Percentiles rank a stretch among this genome's conserved stretches.
phyloP scores from a whole-genome alignment of 1,140 invertebrate species.

The Dryas iulia region DNA sequence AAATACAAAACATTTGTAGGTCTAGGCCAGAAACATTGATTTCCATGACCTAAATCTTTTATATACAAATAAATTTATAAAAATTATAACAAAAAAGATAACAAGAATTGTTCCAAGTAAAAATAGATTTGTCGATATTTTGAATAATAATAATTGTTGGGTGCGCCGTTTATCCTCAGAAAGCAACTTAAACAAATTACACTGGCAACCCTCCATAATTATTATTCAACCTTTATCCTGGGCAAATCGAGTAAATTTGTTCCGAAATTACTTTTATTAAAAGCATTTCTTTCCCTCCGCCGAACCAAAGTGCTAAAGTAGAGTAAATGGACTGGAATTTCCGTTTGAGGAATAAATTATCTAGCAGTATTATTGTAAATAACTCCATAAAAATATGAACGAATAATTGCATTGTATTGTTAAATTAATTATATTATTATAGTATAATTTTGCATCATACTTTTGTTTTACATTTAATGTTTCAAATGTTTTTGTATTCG shows the following conservation, averaged over 20 bases:
- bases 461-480: too few species aligned
- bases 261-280: slow-evolving; percentile 74
- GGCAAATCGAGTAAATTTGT: slow-evolving; percentile 69
- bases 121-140: slow-evolving; percentile 34
- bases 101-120: slow-evolving; percentile 1
- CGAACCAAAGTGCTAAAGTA: slow-evolving; percentile 72
- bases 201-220: slow-evolving; percentile 57
- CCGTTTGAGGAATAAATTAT: slow-evolving; percentile 70
- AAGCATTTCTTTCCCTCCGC: slow-evolving; percentile 68
- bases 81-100: background rate
- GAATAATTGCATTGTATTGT: background rate
- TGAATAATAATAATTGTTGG: slow-evolving; percentile 40
- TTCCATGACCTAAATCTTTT: too few species aligned
- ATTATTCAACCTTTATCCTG: slow-evolving; percentile 73
- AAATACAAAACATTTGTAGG: too few species aligned
- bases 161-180: slow-evolving; percentile 31
- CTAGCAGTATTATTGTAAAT: slow-evolving; percentile 22
- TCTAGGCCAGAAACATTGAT: too few species aligned
- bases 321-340: slow-evolving; percentile 74
- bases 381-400: slow-evolving; percentile 12
- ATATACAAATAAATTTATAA: background rate
- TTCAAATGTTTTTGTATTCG: too few species aligned
- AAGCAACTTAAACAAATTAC: slow-evolving; percentile 63
- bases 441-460: too few species aligned
- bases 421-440: background rate